Conservation (phyloP, 1,140 invertebrate species). For the Sitobion miscanthi region DNA sequence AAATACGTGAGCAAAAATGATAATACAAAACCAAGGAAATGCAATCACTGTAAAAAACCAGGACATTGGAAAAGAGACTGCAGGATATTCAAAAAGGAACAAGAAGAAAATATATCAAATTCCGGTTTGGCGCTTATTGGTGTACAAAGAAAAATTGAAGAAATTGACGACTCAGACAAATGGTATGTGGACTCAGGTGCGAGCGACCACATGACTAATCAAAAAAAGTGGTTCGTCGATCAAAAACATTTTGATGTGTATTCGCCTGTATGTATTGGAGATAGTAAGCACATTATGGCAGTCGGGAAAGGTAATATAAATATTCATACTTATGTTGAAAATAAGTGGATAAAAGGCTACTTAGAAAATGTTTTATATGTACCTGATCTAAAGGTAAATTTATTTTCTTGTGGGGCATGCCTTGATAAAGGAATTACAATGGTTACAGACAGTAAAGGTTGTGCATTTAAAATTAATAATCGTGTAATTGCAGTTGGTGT, state of each 20-base stretch:
- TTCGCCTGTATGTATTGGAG: not conserved
- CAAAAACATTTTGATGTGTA: not conserved
- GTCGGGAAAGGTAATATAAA: not conserved
- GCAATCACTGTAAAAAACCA: too few species aligned
- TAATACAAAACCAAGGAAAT: too few species aligned
- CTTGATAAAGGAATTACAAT: not conserved
- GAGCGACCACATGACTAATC: not conserved
- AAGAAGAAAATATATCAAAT: not conserved
- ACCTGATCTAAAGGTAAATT: too few species aligned
- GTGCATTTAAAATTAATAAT: not conserved
- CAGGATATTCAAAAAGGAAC: not conserved
- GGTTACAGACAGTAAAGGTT: not conserved
- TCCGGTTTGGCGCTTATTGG: not conserved
- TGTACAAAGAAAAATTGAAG: not conserved
- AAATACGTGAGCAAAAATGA: not conserved
- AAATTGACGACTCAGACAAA: not conserved
- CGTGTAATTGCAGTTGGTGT: not conserved
- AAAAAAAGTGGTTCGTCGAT: not conserved
- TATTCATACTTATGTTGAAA: too few species aligned
- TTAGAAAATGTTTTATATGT: too few species aligned
- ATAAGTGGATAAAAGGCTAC: not conserved
- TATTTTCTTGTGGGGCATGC: not conserved
- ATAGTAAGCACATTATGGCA: slow-evolving; percentile 11
- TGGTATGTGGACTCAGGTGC: not conserved
- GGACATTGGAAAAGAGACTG: not conserved